Percentiles rank a stretch among this genome's conserved stretches.
Evolutionary conservation across 2,113 vertebrate species (phyloP).

Genomic region (Eira barbara): DNA sequence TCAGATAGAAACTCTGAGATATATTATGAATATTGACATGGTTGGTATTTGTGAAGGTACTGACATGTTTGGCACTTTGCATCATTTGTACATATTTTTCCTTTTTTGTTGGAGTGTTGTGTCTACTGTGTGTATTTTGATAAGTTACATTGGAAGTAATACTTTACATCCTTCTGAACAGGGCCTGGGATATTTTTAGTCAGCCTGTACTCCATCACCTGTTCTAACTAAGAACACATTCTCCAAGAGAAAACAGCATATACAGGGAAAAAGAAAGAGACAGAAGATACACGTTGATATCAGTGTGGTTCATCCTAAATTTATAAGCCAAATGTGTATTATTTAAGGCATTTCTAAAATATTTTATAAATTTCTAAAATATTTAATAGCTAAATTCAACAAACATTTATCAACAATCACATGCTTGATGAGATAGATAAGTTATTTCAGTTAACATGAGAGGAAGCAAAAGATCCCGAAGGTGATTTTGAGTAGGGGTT

Average conservation of each 20-base stretch:
- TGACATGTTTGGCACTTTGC: background rate
- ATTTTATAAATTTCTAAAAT: background rate
- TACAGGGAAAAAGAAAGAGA: background rate
- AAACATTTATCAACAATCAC: too few relatives aligned
- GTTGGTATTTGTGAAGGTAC: slow-evolving; percentile 11
- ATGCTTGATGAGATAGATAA: background rate
- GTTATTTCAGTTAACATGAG: background rate
- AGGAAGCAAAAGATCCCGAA: background rate
- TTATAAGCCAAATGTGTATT: background rate
- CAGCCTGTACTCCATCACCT: background rate
- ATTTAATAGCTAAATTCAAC: background rate
- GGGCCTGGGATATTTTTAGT: background rate
- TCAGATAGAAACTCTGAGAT: background rate
- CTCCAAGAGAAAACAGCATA: background rate
- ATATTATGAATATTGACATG: slow-evolving; percentile 33
- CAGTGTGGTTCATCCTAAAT: background rate
- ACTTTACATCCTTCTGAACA: background rate
- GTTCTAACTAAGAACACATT: background rate
- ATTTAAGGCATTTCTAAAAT: background rate
- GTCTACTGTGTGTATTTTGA: background rate
- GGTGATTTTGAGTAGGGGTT: background rate
- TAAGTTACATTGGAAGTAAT: background rate
- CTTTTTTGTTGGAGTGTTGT: background rate
- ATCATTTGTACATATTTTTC: background rate
- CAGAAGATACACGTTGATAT: background rate